phyloP scores from a whole-genome alignment of 2,797 vertebrate genomes.

The Gobionotothen gibberifrons region DNA sequence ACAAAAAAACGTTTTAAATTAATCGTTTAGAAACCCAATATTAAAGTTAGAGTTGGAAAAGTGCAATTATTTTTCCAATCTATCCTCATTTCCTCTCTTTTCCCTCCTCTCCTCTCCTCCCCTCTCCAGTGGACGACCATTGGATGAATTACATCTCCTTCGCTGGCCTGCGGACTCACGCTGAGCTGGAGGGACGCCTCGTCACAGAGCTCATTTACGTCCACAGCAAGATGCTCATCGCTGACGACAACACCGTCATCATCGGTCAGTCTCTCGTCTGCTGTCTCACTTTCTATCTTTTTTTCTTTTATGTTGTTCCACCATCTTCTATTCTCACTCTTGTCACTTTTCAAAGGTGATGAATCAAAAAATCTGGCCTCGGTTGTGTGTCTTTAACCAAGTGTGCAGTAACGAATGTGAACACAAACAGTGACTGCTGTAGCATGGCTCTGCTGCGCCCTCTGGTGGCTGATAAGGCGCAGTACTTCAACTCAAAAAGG shows the following conservation, averaged over 20 bases:
- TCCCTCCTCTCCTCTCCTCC: background rate
- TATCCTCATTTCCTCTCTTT: background rate
- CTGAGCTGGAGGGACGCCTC: conserved; percentile 92
- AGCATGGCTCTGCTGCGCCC: conserved; percentile 37
- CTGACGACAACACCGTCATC: conserved; percentile 96
- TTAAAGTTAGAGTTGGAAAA: background rate
- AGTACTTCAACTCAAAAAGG: background rate
- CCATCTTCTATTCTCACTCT: conserved; percentile 19
- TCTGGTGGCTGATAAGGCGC: conserved; percentile 54
- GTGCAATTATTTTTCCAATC: background rate
- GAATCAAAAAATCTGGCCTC: conserved; percentile 21
- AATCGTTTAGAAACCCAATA: background rate
- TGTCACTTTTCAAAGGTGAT: conserved; percentile 28
- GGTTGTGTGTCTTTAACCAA: conserved; percentile 10
- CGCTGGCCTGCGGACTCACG: conserved; percentile 92
- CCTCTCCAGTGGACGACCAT: conserved; percentile 90
- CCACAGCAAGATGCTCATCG: conserved; percentile 98
- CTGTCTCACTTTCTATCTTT: conserved; percentile 80
- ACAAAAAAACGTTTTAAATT: background rate
- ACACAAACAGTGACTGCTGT: background rate
- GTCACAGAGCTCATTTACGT: conserved; percentile 99
- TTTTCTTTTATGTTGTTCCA: conserved; percentile 1
- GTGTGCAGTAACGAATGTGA: conserved; percentile 31
- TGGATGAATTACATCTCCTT: conserved; percentile 99
- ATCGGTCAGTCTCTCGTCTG: conserved; percentile 93